Evolutionary conservation across 2,888 invertebrate genomes (phyloP).

Genomic region (Melinopterus prodromus): DNA sequence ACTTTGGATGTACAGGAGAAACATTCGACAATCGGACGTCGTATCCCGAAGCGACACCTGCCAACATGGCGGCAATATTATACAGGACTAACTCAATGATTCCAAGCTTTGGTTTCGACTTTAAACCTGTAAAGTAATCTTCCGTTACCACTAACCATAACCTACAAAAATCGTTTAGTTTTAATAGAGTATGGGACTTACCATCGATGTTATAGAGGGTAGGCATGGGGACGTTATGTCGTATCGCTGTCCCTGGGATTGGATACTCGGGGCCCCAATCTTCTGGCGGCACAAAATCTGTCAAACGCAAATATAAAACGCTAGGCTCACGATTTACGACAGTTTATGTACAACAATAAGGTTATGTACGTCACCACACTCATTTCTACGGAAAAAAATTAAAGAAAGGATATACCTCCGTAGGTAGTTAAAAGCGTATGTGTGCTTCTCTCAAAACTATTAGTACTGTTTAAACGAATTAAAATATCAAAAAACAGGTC

Average conservation of each 20-base stretch:
- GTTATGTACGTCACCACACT: background rate
- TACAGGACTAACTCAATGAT: conserved; percentile 82
- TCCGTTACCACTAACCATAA: conserved; percentile 15
- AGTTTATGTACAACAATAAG: background rate
- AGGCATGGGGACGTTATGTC: conserved; percentile 78
- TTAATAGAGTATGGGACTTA: conserved; percentile 51
- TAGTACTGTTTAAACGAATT: conserved; percentile 7
- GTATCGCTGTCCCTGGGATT: conserved; percentile 59
- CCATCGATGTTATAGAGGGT: conserved; percentile 82
- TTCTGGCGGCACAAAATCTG: conserved; percentile 63
- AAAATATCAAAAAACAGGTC: conserved; percentile 15
- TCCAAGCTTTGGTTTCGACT: conserved; percentile 73
- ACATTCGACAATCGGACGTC: conserved; percentile 91
- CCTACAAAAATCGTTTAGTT: background rate
- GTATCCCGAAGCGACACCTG: conserved; percentile 90
- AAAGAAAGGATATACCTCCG: conserved; percentile 33
- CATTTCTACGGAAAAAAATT: conserved; percentile 11
- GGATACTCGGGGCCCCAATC: conserved; percentile 74
- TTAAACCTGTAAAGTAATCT: conserved; percentile 57
- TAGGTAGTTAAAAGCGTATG: conserved; percentile 16
- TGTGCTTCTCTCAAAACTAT: background rate
- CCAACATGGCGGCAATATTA: conserved; percentile 91
- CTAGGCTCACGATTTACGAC: conserved; percentile 9
- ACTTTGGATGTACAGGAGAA: conserved; percentile 81
- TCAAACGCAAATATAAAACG: conserved; percentile 49